phyloP scores from a whole-genome alignment of 2,797 vertebrate species.

The Vipera ursinii region DNA sequence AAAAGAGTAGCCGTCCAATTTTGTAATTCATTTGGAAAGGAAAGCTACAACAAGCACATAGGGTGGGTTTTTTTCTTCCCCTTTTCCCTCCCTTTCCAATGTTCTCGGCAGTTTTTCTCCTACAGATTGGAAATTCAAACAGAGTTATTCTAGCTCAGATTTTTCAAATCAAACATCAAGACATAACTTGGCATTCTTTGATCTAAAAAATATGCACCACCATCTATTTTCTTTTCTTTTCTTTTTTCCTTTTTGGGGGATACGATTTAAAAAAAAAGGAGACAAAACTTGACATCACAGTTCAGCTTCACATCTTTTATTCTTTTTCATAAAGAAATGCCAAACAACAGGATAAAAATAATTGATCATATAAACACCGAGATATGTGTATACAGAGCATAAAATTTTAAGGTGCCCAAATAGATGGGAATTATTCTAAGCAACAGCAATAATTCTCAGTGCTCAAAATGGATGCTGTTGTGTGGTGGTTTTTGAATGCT shows the following conservation, averaged over 20 bases:
- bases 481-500: constrained; percentile 11
- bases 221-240: constrained; percentile 31
- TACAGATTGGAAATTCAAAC: neutral
- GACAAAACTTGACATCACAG: constrained; percentile 56
- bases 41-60: neutral
- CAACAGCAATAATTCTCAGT: constrained; percentile 57
- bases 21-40: neutral
- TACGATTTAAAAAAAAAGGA: neutral
- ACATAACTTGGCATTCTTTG: constrained; percentile 46
- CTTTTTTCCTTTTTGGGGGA: constrained; percentile 56
- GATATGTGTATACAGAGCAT: constrained; percentile 54
- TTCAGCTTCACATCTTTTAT: constrained; percentile 69
- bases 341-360: constrained; percentile 65
- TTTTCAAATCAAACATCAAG: constrained; percentile 46
- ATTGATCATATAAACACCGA: constrained; percentile 69
- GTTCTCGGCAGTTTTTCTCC: neutral
- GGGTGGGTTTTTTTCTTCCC: rapidly evolving
- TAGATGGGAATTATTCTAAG: constrained; percentile 56
- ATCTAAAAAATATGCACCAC: constrained; percentile 45
- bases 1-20: neutral
- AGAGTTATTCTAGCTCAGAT: constrained; percentile 18
- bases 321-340: constrained; percentile 70
- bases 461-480: constrained; percentile 44
- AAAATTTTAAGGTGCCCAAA: constrained; percentile 64
- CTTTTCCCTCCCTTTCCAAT: neutral